Evolutionary conservation across 2,888 invertebrate species (phyloP).

Genomic region (Orthosia gothica): DNA sequence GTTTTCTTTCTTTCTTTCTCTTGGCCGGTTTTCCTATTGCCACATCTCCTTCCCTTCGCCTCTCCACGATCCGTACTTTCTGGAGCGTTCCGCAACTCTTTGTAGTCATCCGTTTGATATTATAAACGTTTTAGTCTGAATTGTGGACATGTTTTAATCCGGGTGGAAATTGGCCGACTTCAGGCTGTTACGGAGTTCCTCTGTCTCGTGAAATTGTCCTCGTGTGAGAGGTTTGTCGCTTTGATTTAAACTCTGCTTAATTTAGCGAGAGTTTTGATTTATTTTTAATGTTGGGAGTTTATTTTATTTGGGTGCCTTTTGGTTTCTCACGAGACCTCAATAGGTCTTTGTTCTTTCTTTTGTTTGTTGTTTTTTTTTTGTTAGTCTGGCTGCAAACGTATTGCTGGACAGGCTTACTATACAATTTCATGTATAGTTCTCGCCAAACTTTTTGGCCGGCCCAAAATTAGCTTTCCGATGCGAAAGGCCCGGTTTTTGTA

Average conservation of each 20-base stretch:
- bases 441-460: too few species aligned
- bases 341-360: too few species aligned
- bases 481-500: too few species aligned
- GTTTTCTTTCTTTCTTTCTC: too few species aligned
- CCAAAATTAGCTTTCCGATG: too few species aligned
- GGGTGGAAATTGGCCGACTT: constrained; percentile 50
- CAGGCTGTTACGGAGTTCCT: constrained; percentile 36
- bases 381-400: too few species aligned
- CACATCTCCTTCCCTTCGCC: constrained; percentile 6
- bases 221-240: constrained; percentile 16
- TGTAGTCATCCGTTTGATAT: constrained; percentile 79
- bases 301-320: not conserved
- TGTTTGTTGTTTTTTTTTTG: too few species aligned
- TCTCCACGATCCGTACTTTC: constrained; percentile 46
- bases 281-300: constrained; percentile 10
- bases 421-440: too few species aligned
- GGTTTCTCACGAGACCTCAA: not conserved
- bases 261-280: constrained; percentile 18
- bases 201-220: constrained; percentile 35
- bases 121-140: constrained; percentile 73
- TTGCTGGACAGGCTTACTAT: too few species aligned
- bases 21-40: not conserved
- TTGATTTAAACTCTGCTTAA: constrained; percentile 41
- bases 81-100: constrained; percentile 70
- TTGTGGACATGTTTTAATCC: constrained; percentile 61